Conservation (phyloP, 2,888 invertebrate genomes). For the Eristalis tenax region DNA sequence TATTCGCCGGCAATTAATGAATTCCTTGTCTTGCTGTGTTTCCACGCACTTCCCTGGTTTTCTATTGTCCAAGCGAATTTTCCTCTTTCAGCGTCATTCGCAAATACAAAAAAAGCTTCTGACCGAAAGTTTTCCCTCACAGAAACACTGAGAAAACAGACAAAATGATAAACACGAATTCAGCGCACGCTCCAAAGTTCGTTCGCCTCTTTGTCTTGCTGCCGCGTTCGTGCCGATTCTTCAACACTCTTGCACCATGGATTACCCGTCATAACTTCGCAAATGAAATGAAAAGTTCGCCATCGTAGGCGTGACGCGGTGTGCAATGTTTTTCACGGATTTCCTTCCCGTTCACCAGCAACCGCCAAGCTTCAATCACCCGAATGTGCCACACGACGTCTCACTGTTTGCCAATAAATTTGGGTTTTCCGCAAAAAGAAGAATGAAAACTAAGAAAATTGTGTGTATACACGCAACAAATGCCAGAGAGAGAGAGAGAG, state of each 20-base stretch:
- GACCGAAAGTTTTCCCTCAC: neutral
- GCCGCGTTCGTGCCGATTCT: neutral
- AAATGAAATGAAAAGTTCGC: constrained; percentile 55
- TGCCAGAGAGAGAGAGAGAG: neutral
- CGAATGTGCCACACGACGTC: neutral
- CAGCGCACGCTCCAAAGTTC: constrained; percentile 5
- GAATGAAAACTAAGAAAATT: neutral
- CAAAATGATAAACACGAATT: neutral
- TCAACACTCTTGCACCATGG: neutral
- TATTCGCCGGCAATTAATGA: neutral
- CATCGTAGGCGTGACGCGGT: neutral
- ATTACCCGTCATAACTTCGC: constrained; percentile 10
- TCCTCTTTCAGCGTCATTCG: neutral
- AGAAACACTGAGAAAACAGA: neutral
- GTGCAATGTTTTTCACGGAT: neutral
- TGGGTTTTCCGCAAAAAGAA: neutral
- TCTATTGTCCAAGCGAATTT: neutral
- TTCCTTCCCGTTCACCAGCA: neutral
- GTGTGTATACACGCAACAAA: neutral
- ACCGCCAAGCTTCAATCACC: neutral
- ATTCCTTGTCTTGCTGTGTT: neutral
- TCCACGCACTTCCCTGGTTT: neutral
- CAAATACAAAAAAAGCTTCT: neutral
- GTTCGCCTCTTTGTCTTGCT: constrained; percentile 2
- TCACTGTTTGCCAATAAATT: neutral